Conservation (phyloP, 2,797 vertebrate species). For the Lepilemur ruficaudatus region DNA sequence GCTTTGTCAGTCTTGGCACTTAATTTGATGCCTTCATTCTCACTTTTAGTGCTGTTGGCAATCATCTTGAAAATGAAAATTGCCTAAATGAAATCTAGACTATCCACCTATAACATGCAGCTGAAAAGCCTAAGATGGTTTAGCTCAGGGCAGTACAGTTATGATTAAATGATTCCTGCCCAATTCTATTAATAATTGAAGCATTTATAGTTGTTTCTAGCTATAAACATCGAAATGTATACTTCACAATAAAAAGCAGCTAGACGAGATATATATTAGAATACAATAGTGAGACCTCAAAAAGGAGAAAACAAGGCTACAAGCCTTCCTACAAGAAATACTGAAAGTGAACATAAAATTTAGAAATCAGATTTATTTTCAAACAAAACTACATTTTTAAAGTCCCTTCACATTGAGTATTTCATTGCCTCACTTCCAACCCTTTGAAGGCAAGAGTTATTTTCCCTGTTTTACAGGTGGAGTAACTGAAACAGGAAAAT, state of each 20-base stretch:
- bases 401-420: neutral
- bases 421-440: neutral
- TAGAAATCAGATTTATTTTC: neutral
- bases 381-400: neutral
- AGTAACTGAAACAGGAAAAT: neutral
- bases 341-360: neutral
- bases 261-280: neutral
- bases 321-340: neutral
- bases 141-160: neutral
- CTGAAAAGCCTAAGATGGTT: neutral
- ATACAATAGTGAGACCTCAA: neutral
- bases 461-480: neutral
- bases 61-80: conserved; percentile 1
- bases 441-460: neutral
- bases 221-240: neutral
- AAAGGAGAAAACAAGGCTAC: neutral
- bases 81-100: conserved; percentile 2
- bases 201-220: neutral
- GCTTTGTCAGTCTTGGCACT: conserved; percentile 25
- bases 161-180: neutral
- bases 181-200: neutral
- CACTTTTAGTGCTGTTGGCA: neutral
- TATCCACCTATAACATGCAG: neutral
- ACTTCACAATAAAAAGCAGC: neutral
- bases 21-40: neutral